Percentiles rank a stretch among this genome's conserved stretches.
Conservation (phyloP, 2,888 invertebrate species). For the Pimpla rufipes region DNA sequence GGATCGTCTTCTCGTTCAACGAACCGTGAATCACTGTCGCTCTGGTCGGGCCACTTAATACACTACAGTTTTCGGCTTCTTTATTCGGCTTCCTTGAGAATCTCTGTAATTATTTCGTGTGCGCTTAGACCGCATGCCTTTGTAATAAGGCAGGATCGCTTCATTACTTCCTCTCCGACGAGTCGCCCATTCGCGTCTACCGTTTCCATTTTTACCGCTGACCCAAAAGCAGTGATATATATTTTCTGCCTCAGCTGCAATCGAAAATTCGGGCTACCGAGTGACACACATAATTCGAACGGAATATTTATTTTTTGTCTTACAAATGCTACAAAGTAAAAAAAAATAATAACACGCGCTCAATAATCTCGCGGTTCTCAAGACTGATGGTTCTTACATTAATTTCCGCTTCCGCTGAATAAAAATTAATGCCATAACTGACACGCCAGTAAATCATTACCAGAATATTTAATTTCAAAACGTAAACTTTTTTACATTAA, state of each 20-base stretch:
- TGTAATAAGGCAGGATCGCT: background rate
- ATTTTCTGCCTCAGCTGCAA: no score
- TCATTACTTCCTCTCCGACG: background rate
- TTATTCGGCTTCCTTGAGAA: background rate
- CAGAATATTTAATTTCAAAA: background rate
- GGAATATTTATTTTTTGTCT: no score
- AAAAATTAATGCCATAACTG: background rate
- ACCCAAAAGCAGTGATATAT: no score
- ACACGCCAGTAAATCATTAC: no score
- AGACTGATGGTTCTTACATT: no score
- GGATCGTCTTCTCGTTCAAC: conserved; percentile 23
- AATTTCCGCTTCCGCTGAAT: background rate
- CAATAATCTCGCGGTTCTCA: no score
- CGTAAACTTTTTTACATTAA: background rate
- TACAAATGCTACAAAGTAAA: no score
- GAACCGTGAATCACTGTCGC: conserved; percentile 19
- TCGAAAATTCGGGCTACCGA: no score
- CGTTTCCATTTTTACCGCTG: no score
- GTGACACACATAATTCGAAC: no score
- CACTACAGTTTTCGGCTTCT: background rate
- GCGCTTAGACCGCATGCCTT: background rate
- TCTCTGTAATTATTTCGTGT: background rate
- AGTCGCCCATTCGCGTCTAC: no score
- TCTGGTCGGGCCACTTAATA: background rate
- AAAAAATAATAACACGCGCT: no score